A percentile compares a stretch with the other conserved stretches of the same genome.
phyloP scores from a whole-genome alignment of 2,888 invertebrate species.

The Pseudococcus jackbeardsleyi region DNA sequence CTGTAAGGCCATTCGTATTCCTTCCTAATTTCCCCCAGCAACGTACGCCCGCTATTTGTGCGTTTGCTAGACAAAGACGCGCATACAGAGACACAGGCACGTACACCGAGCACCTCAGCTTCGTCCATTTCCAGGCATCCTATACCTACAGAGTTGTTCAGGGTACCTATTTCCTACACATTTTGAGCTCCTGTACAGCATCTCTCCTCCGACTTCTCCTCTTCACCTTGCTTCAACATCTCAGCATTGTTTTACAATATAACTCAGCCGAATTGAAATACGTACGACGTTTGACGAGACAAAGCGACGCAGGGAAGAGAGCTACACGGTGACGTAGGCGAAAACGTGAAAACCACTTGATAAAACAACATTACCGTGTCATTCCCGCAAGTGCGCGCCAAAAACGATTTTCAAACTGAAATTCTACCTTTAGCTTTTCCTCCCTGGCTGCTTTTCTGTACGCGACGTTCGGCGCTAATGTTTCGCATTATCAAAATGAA shows the following conservation, averaged over 20 bases:
- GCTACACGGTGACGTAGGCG: neutral
- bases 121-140: neutral
- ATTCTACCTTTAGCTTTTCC: neutral
- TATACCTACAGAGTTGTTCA: neutral
- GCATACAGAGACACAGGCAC: neutral
- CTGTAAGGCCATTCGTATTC: constrained; percentile 10
- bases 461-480: neutral
- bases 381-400: neutral
- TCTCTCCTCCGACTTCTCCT: neutral
- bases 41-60: neutral
- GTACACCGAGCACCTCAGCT: neutral
- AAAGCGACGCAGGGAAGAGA: neutral
- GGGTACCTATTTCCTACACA: neutral
- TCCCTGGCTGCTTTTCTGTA: neutral
- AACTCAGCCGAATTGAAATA: constrained; percentile 28
- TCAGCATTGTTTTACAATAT: neutral
- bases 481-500: constrained; percentile 31
- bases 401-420: constrained; percentile 8
- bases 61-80: neutral
- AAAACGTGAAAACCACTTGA: constrained; percentile 21
- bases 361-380: constrained; percentile 31
- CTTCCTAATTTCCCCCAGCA: neutral
- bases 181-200: neutral
- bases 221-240: neutral
- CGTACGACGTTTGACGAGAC: neutral